A percentile compares a stretch with the other conserved stretches of the same genome.
These are phyloP conservation scores for Clanis bilineata DNA, from an alignment of 2,888 invertebrate genomes.

Conservation along the genomic window DNA sequence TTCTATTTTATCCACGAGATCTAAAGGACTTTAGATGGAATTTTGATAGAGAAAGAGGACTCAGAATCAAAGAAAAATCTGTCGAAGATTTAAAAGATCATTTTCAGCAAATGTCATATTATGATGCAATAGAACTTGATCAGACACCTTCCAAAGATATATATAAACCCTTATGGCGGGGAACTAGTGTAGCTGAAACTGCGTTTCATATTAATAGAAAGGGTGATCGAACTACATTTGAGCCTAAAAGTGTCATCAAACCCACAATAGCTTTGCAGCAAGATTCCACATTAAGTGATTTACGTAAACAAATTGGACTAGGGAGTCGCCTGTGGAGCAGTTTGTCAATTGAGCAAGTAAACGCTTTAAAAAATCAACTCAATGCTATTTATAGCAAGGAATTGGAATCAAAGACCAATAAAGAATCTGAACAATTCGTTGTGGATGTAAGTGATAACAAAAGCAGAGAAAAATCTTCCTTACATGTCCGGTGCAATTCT, in stretches of 20 bases:
- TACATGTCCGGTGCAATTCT: slow-evolving; percentile 84
- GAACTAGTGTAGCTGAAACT: slow-evolving; percentile 90
- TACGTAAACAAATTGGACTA: slow-evolving; percentile 81
- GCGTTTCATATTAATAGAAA: slow-evolving; percentile 87
- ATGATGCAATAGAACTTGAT: slow-evolving; percentile 72
- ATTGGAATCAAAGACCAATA: slow-evolving; percentile 62
- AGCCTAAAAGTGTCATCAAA: slow-evolving; percentile 45
- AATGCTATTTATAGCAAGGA: slow-evolving; percentile 90
- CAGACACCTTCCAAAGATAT: slow-evolving; percentile 83
- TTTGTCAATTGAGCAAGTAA: slow-evolving; percentile 91
- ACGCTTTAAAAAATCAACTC: slow-evolving; percentile 89
- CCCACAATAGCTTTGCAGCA: slow-evolving; percentile 54
- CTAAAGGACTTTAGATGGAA: slow-evolving; percentile 89
- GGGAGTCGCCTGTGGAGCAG: slow-evolving; percentile 92
- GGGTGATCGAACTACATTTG: slow-evolving; percentile 70
- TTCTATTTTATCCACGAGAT: slow-evolving; percentile 90
- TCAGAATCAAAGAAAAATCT: slow-evolving; percentile 92
- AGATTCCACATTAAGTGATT: slow-evolving; percentile 70
- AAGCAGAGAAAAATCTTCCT: slow-evolving; percentile 54
- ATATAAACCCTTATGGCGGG: slow-evolving; percentile 92
- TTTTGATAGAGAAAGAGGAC: slow-evolving; percentile 87
- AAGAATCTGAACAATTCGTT: slow-evolving; percentile 78
- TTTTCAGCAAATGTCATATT: slow-evolving; percentile 85
- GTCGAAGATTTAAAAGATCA: slow-evolving; percentile 92
- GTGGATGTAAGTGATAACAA: slow-evolving; percentile 81